phyloP scores from a whole-genome alignment of 2,888 invertebrate species.

The Cephus nigrinus region DNA sequence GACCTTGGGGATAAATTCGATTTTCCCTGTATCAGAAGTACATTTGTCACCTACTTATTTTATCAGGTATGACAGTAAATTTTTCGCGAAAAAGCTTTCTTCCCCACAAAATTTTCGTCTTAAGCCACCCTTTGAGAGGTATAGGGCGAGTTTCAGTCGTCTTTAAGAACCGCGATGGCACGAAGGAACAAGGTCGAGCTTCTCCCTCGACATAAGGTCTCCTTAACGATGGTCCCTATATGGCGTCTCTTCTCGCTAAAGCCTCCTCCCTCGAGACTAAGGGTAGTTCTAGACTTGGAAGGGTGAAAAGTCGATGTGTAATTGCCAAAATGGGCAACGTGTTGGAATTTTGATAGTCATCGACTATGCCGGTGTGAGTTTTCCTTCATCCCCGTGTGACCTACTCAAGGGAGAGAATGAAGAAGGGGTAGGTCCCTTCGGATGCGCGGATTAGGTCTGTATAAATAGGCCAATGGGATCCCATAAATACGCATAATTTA shows the following conservation, averaged over 20 bases:
- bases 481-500: slow-evolving; percentile 16
- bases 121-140: not conserved
- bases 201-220: not conserved
- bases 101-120: not conserved
- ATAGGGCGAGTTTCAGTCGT: not conserved
- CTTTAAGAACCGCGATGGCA: not conserved
- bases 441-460: not conserved
- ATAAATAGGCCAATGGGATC: slow-evolving; percentile 10
- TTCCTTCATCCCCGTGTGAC: not conserved
- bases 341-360: not conserved
- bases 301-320: not conserved
- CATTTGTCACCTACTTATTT: not conserved
- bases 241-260: not conserved
- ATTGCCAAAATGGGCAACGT: not conserved
- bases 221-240: not conserved
- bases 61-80: not conserved
- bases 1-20: not conserved
- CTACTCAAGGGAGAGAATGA: not conserved
- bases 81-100: not conserved
- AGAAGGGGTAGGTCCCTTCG: not conserved
- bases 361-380: not conserved
- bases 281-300: not conserved
- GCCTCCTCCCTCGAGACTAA: not conserved
- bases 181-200: not conserved
- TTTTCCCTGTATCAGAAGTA: not conserved